Evolutionary conservation across 2,888 invertebrate genomes (phyloP).

Genomic region (Scaptomyza polygonia): DNA sequence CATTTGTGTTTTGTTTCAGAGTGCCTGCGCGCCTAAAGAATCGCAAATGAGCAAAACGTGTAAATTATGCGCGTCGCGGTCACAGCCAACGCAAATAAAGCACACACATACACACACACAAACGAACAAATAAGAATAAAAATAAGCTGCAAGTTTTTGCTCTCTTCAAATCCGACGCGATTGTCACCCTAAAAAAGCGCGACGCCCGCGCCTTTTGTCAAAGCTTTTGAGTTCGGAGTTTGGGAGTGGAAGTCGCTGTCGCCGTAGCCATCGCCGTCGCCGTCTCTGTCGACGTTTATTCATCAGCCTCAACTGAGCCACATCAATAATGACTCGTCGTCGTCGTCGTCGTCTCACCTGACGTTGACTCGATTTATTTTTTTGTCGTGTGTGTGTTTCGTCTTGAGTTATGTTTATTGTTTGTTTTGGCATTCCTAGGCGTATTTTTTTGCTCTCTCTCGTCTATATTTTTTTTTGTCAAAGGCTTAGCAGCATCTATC

Average conservation of each 20-base stretch:
- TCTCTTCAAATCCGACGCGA: constrained; percentile 48
- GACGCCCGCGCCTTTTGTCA: constrained; percentile 61
- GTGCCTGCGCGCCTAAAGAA: constrained; percentile 60
- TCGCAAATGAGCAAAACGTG: constrained; percentile 81
- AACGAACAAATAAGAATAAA: background rate
- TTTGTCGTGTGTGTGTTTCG: constrained; percentile 25
- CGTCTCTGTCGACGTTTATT: constrained; percentile 52
- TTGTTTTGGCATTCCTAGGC: constrained; percentile 62
- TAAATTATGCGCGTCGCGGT: constrained; percentile 80
- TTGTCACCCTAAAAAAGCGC: constrained; percentile 63
- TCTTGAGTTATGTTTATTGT: constrained; percentile 69
- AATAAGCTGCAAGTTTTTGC: constrained; percentile 30
- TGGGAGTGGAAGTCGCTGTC: constrained; percentile 32
- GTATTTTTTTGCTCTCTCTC: constrained; percentile 30
- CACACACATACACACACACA: constrained; percentile 37
- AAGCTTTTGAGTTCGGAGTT: constrained; percentile 11
- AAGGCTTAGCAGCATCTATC: constrained; percentile 45
- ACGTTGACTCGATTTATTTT: constrained; percentile 48
- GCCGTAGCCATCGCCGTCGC: background rate
- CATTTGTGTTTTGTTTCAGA: constrained; percentile 69
- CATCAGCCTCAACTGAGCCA: constrained; percentile 56
- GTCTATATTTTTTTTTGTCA: too few species aligned
- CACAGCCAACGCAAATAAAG: constrained; percentile 76
- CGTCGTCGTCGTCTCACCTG: constrained; percentile 44
- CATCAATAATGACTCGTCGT: constrained; percentile 59